Evolutionary conservation across 2,113 vertebrate species (phyloP), one percentile per base, ranked within the genome.

Genomic region (Osmerus mordax): DNA sequence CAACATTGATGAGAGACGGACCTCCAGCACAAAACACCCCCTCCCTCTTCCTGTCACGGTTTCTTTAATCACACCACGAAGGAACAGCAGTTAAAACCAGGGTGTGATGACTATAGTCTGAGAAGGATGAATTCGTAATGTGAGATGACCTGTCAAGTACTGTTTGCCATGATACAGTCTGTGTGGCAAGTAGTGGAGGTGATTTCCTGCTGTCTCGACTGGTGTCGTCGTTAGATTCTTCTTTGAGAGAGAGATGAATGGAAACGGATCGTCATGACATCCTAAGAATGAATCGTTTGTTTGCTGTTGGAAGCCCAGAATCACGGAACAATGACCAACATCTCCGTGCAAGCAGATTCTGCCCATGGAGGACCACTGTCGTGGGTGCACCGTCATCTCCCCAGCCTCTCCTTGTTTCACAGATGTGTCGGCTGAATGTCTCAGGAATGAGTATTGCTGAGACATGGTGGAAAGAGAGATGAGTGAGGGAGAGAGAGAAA

Each of bases 351-450:
- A 69, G 68, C 47, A 58, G 72, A 80, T 77, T 21, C 54, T 32
- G 67, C 53, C 32, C 55, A 58, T 63, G n/a, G 55, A 29, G 2
- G 67, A 74, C 71, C 13, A 52, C 11, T 64, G 77, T 56, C 21
- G 32, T 58, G 69, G 63, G 28, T 74, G 80, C 25, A 51, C 3
- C 28, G 16, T 69, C 36, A 79, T 72, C 61, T 53, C 59, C 61
- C 70, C 74, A 80, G 59, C 74, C 63, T 78, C 41, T 69, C 58
- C 67, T 71, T 75, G 18, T 64, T 76, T 19, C 65, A 66, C 55
- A 19, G 54, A 76, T 63, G 65, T 67, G 54, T 51, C 65, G 55
- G 70, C 73, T 74, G 64, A 59, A 19, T 71, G 68, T 62, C 23
- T 78, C 62, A 1, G 5, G 29, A 32, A 32, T 32, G 29, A 32